phyloP scores from a whole-genome alignment of 2,113 vertebrate species.

The Macrotus californicus region DNA sequence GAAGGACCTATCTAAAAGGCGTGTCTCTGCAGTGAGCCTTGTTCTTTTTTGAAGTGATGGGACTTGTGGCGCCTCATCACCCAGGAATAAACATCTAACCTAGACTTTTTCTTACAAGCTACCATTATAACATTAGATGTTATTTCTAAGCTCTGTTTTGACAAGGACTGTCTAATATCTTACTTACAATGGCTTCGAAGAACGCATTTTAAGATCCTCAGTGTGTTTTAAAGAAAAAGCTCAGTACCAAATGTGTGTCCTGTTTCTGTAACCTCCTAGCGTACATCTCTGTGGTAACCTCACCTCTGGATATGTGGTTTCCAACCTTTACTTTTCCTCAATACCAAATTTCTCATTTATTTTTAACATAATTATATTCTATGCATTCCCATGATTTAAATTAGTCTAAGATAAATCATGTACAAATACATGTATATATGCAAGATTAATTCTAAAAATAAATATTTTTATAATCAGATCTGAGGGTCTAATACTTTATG shows the following conservation, averaged over 20 bases:
- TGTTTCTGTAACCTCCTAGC: background rate
- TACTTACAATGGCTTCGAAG: background rate
- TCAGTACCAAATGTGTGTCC: background rate
- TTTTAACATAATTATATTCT: background rate
- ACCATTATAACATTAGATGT: background rate
- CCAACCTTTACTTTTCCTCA: background rate
- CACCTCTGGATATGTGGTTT: background rate
- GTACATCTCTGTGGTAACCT: background rate
- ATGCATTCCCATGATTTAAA: background rate
- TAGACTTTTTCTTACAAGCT: background rate
- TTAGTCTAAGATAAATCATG: background rate
- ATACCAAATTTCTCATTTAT: background rate
- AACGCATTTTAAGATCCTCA: background rate
- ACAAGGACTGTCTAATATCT: background rate
- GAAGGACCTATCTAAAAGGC: background rate
- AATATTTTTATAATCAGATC: conserved; percentile 7
- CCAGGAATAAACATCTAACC: background rate
- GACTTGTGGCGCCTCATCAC: background rate
- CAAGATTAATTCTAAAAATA: background rate
- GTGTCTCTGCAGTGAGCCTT: background rate
- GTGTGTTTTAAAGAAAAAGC: background rate
- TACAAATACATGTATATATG: background rate
- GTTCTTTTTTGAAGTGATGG: background rate
- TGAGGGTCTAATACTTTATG: background rate
- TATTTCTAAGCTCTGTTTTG: background rate